phyloP scores from a whole-genome alignment of 2,113 vertebrate genomes.

The Uria aalge region DNA sequence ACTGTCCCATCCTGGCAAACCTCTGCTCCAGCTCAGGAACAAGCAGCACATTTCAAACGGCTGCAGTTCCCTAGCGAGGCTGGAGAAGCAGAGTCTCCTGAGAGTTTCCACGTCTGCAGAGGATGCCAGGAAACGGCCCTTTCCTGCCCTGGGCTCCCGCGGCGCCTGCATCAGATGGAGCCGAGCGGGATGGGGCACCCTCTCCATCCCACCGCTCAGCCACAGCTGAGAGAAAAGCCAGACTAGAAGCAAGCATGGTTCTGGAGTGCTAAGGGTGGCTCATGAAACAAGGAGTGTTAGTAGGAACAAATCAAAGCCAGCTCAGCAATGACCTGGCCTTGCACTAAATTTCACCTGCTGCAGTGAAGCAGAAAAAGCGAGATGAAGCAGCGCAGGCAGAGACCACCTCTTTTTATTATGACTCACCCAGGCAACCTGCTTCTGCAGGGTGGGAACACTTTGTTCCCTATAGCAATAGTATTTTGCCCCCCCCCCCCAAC shows the following conservation, averaged over 20 bases:
- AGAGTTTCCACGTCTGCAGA: fast-evolving
- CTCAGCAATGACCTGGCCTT: not conserved
- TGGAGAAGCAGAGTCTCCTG: not conserved
- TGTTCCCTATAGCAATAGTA: not conserved
- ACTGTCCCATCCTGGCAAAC: fast-evolving
- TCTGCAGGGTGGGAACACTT: not conserved
- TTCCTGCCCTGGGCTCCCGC: not conserved
- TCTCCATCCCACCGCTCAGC: not conserved
- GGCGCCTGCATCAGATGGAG: not conserved
- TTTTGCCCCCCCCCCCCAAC: not conserved
- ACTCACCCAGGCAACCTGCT: not conserved
- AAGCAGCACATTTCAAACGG: not conserved
- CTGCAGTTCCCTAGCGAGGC: not conserved
- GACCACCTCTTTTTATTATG: not conserved
- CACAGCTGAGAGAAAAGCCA: not conserved
- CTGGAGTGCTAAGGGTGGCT: not conserved
- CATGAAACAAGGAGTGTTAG: fast-evolving
- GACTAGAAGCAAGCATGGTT: fast-evolving
- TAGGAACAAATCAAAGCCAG: not conserved
- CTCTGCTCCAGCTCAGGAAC: fast-evolving
- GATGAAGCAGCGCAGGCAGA: fast-evolving
- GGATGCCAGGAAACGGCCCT: fast-evolving
- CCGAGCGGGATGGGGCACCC: not conserved
- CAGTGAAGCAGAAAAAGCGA: not conserved
- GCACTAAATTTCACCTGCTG: not conserved